Percentiles rank a stretch among this genome's conserved stretches.
These are phyloP conservation scores for Glossophaga mutica DNA, from an alignment of 2,797 vertebrate species.

Conservation along the genomic window DNA sequence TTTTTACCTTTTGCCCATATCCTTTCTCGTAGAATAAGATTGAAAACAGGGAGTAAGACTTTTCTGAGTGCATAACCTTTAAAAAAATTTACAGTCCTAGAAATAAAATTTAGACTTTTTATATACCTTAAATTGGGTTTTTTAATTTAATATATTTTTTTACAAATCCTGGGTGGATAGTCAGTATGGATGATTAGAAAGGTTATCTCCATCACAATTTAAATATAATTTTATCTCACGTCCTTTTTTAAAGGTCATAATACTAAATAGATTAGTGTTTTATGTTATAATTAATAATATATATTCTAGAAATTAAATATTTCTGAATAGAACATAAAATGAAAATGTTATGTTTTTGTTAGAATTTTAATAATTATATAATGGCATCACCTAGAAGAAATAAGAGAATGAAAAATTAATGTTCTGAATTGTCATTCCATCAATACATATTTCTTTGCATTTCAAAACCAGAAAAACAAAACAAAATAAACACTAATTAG, in stretches of 20 bases:
- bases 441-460: background rate
- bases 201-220: background rate
- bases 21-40: background rate
- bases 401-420: background rate
- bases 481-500: background rate
- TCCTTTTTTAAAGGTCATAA: background rate
- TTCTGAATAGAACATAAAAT: background rate
- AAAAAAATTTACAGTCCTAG: background rate
- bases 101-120: background rate
- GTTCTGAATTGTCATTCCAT: background rate
- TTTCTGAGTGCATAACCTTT: background rate
- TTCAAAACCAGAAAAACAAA: background rate
- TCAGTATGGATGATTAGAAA: background rate
- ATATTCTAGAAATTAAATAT: background rate
- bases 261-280: background rate
- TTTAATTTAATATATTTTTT: background rate
- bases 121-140: background rate
- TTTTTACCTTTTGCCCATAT: conserved; percentile 18
- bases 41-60: conserved; percentile 23
- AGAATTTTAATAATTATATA: background rate
- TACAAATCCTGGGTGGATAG: background rate
- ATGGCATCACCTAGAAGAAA: background rate
- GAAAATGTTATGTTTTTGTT: background rate
- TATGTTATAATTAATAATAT: background rate
- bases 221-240: background rate